Percentiles rank a stretch among this genome's conserved stretches.
phyloP scores from a whole-genome alignment of 2,797 vertebrate genomes.

The Prunella strophiata region DNA sequence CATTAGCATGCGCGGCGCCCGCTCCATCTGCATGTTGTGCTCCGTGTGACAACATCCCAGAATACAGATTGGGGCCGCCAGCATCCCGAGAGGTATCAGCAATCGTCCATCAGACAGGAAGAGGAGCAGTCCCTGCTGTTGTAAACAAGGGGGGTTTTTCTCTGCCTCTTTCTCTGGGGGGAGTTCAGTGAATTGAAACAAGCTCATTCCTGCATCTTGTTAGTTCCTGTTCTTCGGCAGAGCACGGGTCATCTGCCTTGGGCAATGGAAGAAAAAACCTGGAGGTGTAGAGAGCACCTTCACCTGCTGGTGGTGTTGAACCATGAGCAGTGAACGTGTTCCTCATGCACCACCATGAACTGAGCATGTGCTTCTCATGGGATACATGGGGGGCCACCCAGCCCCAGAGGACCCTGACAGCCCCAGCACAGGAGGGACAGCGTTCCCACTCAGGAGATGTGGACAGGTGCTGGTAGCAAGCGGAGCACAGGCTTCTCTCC shows the following conservation, averaged over 20 bases:
- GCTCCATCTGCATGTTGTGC: conserved; percentile 45
- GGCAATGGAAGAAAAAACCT: not conserved
- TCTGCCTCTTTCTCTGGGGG: conserved; percentile 16
- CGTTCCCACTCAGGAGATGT: fast-evolving
- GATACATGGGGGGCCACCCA: fast-evolving
- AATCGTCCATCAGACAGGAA: conserved; percentile 14
- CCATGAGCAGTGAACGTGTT: fast-evolving
- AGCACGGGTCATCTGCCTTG: not conserved
- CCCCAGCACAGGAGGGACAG: not conserved
- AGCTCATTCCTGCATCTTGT: conserved; percentile 18
- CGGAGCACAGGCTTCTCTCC: not conserved
- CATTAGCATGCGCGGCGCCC: conserved; percentile 20
- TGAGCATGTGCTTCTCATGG: fast-evolving
- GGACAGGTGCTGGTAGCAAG: not conserved
- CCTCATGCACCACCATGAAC: not conserved
- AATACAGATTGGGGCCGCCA: conserved; percentile 44
- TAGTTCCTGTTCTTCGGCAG: not conserved
- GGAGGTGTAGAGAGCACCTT: not conserved
- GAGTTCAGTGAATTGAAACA: conserved; percentile 3
- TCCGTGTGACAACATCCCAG: conserved; percentile 46
- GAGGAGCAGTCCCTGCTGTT: conserved; percentile 20
- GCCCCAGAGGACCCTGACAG: not conserved
- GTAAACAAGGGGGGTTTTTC: conserved; percentile 53
- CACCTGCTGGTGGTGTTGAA: not conserved
- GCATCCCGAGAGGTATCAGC: conserved; percentile 33